Base-by-base conservation (phyloP, 2,888 invertebrate species). In the Idaea dimidiata region DNA sequence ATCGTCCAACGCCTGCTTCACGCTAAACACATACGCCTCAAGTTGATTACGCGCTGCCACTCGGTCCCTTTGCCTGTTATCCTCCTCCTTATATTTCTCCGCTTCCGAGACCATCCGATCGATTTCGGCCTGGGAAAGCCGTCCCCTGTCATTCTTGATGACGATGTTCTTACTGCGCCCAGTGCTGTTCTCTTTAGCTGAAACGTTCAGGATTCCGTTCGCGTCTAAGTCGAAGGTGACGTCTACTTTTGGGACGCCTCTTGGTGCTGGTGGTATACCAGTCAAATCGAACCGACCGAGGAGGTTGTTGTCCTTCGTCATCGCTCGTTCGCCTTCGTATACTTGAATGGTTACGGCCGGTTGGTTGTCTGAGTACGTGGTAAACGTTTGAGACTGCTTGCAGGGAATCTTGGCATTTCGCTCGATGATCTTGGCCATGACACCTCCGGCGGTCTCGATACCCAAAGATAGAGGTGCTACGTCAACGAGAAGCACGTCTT, bases 301-400 rank as follows among this genome's bases (percentile, higher is more conserved):
- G 14, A 93, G 78, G 75, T 96, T 95, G 89, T 96, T 96, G 84
- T 96, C 96, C 79, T 95, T 95, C 14, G 96, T 96, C 96, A 96
- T 95, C n/a, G 95, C 95, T 59, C 97, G 92, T 83, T 96, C 96
- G 8, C 96, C 96, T 80, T 97, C 96, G 75, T 93, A 95, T 17
- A 96, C 96, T 82, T 96, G 95, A 59, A 96, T 94, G 17, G 94
- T 94, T 24, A 96, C 96, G 0, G 94, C 96, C 0, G 95, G 94
- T 81, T 97, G 97, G 83, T 97, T 97, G 88, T 97, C 97, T 0
- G 96, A 85, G 80, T 96, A 97, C 0, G 97, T 97, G 16, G 96
- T 95, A 87, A 97, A 97, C 0, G 92, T 93, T 78, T 94, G 93
- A 0, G 93, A 85, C 77, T 94, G 94, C 74, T 94, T 94, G 82